A percentile compares a stretch with the other conserved stretches of the same genome.
These are phyloP conservation scores for Schizothorax lantsangensis DNA, from an alignment of 2,797 vertebrate species.

Conservation along the genomic window DNA sequence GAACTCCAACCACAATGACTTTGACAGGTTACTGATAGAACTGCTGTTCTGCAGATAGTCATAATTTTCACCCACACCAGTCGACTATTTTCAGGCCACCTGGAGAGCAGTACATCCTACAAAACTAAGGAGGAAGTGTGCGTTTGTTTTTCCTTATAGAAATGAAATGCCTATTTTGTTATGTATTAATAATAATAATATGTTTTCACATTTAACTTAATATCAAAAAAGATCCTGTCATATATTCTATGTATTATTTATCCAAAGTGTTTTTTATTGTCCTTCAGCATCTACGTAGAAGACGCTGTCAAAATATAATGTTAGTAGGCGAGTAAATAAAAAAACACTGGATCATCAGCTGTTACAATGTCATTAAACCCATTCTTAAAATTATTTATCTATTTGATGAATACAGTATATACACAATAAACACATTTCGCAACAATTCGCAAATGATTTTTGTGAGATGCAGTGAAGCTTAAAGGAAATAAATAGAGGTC, in stretches of 20 bases:
- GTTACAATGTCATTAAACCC: background rate
- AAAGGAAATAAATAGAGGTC: conserved; percentile 47
- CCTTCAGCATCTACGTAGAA: background rate
- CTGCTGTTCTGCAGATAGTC: conserved; percentile 62
- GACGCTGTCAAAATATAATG: background rate
- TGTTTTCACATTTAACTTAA: background rate
- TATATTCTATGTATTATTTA: background rate
- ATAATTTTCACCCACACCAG: conserved; percentile 68
- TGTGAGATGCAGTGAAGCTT: conserved; percentile 44
- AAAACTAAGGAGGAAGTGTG: conserved; percentile 37
- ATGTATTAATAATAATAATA: background rate
- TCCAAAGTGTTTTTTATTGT: conserved; percentile 10
- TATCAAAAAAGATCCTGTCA: background rate
- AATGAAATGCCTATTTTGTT: background rate
- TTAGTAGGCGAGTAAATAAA: background rate
- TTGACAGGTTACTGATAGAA: conserved; percentile 59
- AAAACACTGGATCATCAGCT: background rate
- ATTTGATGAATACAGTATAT: background rate
- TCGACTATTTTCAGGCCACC: conserved; percentile 65
- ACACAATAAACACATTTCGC: conserved; percentile 20
- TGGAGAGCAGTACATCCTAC: conserved; percentile 40
- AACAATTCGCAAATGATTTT: conserved; percentile 22
- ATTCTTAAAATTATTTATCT: conserved; percentile 1
- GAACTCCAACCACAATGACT: conserved; percentile 61
- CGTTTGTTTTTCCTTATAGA: background rate